These are phyloP conservation scores for Steinernema carpocapsae DNA, from an alignment of 2,888 invertebrate species.

Conservation along the genomic window DNA sequence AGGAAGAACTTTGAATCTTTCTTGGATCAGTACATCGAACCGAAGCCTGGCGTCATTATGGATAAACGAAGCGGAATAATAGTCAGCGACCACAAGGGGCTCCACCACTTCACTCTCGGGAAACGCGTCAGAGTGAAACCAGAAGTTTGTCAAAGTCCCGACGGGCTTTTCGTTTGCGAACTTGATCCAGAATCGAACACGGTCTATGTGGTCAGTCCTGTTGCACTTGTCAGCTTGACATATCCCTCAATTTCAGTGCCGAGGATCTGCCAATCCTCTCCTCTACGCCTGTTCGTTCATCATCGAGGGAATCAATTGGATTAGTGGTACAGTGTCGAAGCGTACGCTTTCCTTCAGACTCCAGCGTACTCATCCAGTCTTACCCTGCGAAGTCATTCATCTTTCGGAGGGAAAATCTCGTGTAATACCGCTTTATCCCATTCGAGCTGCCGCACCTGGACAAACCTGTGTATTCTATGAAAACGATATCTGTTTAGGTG, in stretches of 20 bases:
- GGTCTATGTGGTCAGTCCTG: slow-evolving; percentile 78
- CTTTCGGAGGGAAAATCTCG: slow-evolving; percentile 35
- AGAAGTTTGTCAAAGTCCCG: slow-evolving; percentile 74
- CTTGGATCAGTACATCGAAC: slow-evolving; percentile 84
- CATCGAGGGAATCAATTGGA: slow-evolving; percentile 55
- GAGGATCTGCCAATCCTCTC: slow-evolving; percentile 53
- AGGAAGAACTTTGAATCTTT: slow-evolving; percentile 82
- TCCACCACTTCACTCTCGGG: slow-evolving; percentile 92
- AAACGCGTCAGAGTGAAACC: slow-evolving; percentile 77
- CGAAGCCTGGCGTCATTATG: slow-evolving; percentile 80
- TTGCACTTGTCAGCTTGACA: neutral
- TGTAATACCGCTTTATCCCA: slow-evolving; percentile 50
- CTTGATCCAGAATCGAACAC: slow-evolving; percentile 78
- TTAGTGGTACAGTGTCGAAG: slow-evolving; percentile 32
- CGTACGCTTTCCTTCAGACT: slow-evolving; percentile 22
- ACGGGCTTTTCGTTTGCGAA: slow-evolving; percentile 79
- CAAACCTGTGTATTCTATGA: slow-evolving; percentile 75
- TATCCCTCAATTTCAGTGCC: slow-evolving; percentile 51
- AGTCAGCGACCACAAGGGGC: slow-evolving; percentile 80
- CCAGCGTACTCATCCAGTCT: slow-evolving; percentile 58
- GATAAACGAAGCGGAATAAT: slow-evolving; percentile 80
- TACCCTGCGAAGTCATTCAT: slow-evolving; percentile 45
- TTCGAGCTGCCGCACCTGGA: slow-evolving; percentile 65
- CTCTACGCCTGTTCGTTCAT: slow-evolving; percentile 55
- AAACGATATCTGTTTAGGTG: slow-evolving; percentile 58